A percentile compares a stretch with the other conserved stretches of the same genome.
These are phyloP conservation scores for Staurois parvus DNA, from an alignment of 2,797 vertebrate genomes.

Conservation along the genomic window DNA sequence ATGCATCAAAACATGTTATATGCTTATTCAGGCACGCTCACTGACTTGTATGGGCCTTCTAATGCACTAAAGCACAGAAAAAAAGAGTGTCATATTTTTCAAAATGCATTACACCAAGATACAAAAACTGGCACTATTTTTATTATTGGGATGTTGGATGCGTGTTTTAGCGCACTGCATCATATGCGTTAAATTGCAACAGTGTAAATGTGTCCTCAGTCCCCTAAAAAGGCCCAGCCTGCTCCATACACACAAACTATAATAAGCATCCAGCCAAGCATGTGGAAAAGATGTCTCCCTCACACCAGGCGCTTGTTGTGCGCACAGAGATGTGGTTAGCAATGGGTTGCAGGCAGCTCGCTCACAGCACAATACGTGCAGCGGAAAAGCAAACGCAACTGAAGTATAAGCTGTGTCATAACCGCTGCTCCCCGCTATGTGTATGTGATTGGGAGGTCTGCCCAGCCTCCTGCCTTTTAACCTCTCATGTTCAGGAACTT, in stretches of 20 bases:
- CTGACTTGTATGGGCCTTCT: too few species aligned
- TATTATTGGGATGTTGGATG: too few species aligned
- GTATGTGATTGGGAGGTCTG: conserved; percentile 35
- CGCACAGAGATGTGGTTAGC: neutral
- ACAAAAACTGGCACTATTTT: too few species aligned
- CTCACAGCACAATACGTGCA: conserved; percentile 2
- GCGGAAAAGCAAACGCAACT: conserved; percentile 14
- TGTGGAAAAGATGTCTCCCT: neutral
- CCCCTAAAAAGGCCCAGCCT: too few species aligned
- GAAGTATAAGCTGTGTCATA: conserved; percentile 12
- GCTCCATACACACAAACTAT: neutral
- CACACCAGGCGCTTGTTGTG: neutral
- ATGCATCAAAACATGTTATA: too few species aligned
- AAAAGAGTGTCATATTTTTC: too few species aligned
- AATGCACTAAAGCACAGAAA: too few species aligned
- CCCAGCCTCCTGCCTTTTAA: neutral
- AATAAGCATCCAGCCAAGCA: neutral
- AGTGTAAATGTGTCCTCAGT: too few species aligned
- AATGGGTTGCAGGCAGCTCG: neutral
- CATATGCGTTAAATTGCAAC: too few species aligned
- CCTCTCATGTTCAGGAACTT: neutral
- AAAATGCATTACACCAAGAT: too few species aligned
- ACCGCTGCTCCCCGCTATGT: neutral
- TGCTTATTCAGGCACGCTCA: too few species aligned
- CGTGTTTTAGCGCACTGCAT: too few species aligned